These are phyloP conservation scores for Nipponacmea schrenckii DNA, from an alignment of 2,888 invertebrate species.

Conservation along the genomic window DNA sequence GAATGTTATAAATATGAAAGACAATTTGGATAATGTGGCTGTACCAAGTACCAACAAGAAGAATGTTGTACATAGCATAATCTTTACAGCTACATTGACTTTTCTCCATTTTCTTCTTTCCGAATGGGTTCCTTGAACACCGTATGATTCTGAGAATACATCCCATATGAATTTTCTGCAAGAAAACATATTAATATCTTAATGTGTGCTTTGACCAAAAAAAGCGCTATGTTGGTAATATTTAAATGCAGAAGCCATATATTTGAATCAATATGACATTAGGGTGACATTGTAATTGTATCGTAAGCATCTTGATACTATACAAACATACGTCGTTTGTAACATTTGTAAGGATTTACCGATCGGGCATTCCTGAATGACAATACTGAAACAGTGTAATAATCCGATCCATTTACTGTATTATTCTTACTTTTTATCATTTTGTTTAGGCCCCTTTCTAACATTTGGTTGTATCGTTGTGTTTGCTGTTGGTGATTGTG, in stretches of 20 bases:
- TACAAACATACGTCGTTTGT: too few relatives aligned
- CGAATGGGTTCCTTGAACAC: conserved; percentile 12
- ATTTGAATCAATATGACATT: too few relatives aligned
- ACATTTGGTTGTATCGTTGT: too few relatives aligned
- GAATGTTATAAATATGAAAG: conserved; percentile 23
- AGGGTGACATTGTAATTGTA: too few relatives aligned
- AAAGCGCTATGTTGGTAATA: too few relatives aligned
- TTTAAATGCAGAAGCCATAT: too few relatives aligned
- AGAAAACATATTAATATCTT: background rate
- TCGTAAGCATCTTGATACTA: too few relatives aligned
- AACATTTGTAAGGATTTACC: too few relatives aligned
- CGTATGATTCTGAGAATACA: conserved; percentile 18
- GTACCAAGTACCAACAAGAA: conserved; percentile 16
- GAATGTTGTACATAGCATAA: conserved; percentile 4
- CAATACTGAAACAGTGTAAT: background rate
- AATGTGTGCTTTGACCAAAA: too few relatives aligned
- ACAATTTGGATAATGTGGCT: conserved; percentile 18
- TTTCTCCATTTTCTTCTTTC: conserved; percentile 16
- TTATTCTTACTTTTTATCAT: background rate
- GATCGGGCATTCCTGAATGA: too few relatives aligned
- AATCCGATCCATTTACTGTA: background rate
- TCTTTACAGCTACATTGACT: conserved; percentile 14
- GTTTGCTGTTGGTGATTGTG: too few relatives aligned
- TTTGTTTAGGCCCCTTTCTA: background rate
- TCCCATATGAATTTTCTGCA: conserved; percentile 16